A percentile compares a stretch with the other conserved stretches of the same genome.
Conservation (phyloP, 1,140 invertebrate genomes). For the Cherax quadricarinatus region DNA sequence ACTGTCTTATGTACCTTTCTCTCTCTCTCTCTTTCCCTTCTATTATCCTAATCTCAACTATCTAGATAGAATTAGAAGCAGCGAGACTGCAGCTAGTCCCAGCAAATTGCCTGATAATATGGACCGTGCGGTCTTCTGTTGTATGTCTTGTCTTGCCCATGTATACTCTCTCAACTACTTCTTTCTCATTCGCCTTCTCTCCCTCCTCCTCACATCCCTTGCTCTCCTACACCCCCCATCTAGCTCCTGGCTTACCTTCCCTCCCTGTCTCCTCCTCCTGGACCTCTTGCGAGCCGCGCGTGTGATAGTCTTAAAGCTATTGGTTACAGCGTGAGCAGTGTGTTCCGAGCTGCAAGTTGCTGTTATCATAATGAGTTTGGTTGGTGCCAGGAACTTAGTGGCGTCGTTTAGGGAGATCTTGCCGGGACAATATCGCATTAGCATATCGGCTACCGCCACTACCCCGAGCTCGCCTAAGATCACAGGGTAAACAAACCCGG, state of each 20-base stretch:
- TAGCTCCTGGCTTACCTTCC: neutral
- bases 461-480: neutral
- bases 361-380: conserved; percentile 53
- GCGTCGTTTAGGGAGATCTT: conserved; percentile 47
- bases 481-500: conserved; percentile 27
- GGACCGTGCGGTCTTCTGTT: too few relatives aligned
- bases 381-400: conserved; percentile 42
- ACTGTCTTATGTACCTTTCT: neutral
- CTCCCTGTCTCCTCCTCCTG: neutral
- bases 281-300: neutral
- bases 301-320: neutral
- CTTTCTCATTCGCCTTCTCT: neutral
- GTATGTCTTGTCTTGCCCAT: too few relatives aligned
- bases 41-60: too few relatives aligned
- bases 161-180: neutral
- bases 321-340: conserved; percentile 2
- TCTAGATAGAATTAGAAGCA: too few relatives aligned
- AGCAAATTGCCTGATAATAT: too few relatives aligned
- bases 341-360: conserved; percentile 9
- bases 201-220: neutral
- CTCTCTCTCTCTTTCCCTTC: neutral
- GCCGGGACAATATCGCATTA: conserved; percentile 48
- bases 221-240: neutral
- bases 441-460: conserved; percentile 37
- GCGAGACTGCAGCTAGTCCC: too few relatives aligned